Evolutionary conservation across 1,140 invertebrate genomes (phyloP), one percentile per base, ranked within the genome.

Genomic region (Brachionus koreanus): DNA sequence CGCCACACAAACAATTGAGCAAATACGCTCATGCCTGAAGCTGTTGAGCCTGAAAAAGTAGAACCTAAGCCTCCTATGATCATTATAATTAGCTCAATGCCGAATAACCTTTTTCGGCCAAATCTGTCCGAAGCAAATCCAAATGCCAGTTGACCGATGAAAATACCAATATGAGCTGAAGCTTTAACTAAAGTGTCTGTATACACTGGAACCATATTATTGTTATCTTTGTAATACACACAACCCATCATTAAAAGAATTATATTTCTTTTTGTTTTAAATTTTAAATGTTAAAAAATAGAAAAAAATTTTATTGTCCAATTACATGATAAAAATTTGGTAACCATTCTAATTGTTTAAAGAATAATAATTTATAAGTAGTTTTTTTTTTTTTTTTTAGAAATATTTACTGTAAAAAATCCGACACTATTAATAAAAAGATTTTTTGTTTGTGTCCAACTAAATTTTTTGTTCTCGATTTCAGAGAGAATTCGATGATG

Each of bases 221-320:
- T 52, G 10, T 57, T 79, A 7, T 65, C 37, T 52, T 57, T 65
- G 19, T 67, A 67, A 82, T 82, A 82, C 5, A 82, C 61, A 82
- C 39, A 82, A 5, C 79, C 79, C 57, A 82, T 65, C 79, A 82
- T 82, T 16, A 65, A 35, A 33, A 82, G n/a, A 33, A 82, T 49
- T 10, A 82, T n/a, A 67, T 82, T 82, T 29, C 76, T 79, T 75
- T 9, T 10, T 9, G 19, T 46, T 16, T 13, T 12, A 43, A 13
- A 67, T 29, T 29, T 29, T 29, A 46, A 19, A 65, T 3, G 29
- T 16, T 42, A 37, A 13, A 33, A 3, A 23, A 19, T n/a, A 39
- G 13, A 23, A 12, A 37, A 37, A 39, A 65, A 61, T 57, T 13
- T 35, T 23, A 19, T 33, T 29, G 23, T 35, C 3, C 25, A 12